A percentile compares a stretch with the other conserved stretches of the same genome.
Conservation (phyloP, 2,888 invertebrate genomes). For the Adela reaumurella region DNA sequence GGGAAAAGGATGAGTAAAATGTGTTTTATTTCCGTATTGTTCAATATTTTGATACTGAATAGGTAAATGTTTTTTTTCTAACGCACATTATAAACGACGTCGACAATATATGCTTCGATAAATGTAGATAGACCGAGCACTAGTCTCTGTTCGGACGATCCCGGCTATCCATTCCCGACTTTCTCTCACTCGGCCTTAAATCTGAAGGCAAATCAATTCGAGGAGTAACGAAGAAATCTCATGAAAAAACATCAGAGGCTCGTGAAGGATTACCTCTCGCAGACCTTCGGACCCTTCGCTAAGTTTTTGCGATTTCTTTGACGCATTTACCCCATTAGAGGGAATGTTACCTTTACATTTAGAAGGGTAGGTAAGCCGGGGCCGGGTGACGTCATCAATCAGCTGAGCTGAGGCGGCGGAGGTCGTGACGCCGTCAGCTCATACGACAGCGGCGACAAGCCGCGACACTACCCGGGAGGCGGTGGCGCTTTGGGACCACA, state of each 20-base stretch:
- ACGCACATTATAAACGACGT: no score
- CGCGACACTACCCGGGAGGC: no score
- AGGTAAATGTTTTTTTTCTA: no score
- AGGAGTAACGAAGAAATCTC: not conserved
- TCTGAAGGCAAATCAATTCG: not conserved
- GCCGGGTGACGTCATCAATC: not conserved
- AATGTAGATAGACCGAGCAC: constrained; percentile 1
- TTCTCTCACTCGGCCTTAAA: not conserved
- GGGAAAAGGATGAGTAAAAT: no score
- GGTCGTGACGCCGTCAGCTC: not conserved
- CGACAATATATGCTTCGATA: not conserved
- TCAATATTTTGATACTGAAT: no score
- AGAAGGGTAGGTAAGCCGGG: not conserved
- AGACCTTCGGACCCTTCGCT: not conserved
- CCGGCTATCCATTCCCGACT: no score
- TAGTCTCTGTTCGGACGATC: no score
- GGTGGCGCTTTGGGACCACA: no score
- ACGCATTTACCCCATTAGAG: not conserved
- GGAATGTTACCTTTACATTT: not conserved
- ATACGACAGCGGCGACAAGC: not conserved
- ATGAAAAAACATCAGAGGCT: not conserved
- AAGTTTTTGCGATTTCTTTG: not conserved
- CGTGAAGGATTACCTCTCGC: not conserved
- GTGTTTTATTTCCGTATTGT: no score
- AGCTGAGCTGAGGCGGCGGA: not conserved